phyloP scores from a whole-genome alignment of 2,888 invertebrate species.

The Epinotia ramella region DNA sequence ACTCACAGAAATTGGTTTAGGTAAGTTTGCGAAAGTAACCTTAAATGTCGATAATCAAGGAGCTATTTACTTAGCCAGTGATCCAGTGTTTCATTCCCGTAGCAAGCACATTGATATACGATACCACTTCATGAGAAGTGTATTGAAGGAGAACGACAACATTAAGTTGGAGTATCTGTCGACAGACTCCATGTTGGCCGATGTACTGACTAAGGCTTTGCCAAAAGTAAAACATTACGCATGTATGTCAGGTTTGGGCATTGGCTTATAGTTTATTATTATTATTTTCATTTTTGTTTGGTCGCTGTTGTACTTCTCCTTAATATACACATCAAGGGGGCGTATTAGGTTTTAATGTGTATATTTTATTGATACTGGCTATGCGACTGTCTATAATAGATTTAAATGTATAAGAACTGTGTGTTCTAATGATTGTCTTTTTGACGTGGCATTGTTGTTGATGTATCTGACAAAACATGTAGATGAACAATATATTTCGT shows the following conservation, averaged over 20 bases:
- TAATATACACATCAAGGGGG: constrained; percentile 14
- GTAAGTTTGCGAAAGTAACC: constrained; percentile 2
- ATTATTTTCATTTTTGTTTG: not conserved
- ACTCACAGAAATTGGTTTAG: constrained; percentile 15
- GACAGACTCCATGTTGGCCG: not conserved
- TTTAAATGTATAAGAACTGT: no score
- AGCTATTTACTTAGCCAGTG: not conserved
- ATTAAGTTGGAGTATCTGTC: not conserved
- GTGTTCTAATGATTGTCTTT: no score
- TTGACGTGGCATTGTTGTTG: no score
- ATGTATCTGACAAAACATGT: no score
- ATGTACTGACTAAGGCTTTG: not conserved
- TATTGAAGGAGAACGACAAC: not conserved
- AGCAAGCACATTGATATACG: constrained; percentile 12
- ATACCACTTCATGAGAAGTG: constrained; percentile 1
- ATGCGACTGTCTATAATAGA: no score
- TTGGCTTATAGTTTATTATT: not conserved
- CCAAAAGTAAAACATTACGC: not conserved
- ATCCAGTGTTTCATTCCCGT: constrained; percentile 4
- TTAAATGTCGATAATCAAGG: constrained; percentile 21
- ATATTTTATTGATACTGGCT: no score
- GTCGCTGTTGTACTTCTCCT: not conserved
- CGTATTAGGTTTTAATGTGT: not conserved
- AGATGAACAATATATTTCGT: no score
- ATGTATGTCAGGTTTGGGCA: constrained; percentile 1